A percentile compares a stretch with the other conserved stretches of the same genome.
phyloP scores from a whole-genome alignment of 2,797 vertebrate genomes.

The Pseudochirops corinnae region DNA sequence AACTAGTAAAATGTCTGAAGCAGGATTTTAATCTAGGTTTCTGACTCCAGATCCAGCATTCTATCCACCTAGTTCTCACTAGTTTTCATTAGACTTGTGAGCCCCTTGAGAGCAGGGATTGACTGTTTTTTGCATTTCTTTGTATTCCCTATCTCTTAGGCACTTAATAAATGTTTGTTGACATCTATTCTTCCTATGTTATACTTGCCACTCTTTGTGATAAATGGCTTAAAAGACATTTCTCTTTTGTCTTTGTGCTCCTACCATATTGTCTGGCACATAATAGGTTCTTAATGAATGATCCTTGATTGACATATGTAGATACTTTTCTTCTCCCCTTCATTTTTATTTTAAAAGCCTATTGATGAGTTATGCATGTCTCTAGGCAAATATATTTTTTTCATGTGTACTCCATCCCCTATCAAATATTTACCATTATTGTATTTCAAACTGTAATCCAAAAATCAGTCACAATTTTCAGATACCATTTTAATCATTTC shows the following conservation, averaged over 20 bases:
- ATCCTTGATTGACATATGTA: not conserved
- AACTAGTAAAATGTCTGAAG: slow-evolving; percentile 30
- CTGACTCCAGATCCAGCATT: slow-evolving; percentile 39
- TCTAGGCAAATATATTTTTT: not conserved
- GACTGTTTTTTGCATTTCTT: not conserved
- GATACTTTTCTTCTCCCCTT: not conserved
- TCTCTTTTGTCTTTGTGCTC: not conserved
- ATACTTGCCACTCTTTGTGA: not conserved
- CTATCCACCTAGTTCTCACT: slow-evolving; percentile 52
- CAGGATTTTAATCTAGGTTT: slow-evolving; percentile 22
- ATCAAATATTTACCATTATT: not conserved
- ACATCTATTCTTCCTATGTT: not conserved
- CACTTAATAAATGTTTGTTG: not conserved
- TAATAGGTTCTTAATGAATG: not conserved
- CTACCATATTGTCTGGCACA: not conserved
- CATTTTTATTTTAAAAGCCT: not conserved
- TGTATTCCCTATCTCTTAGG: not conserved
- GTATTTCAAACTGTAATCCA: not conserved
- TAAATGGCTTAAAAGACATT: not conserved
- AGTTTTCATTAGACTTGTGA: not conserved
- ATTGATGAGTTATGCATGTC: not conserved
- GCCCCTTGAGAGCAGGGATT: not conserved
- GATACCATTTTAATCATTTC: not conserved
- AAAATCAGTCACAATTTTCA: not conserved
- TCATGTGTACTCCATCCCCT: not conserved